These are phyloP conservation scores for Trachops cirrhosus DNA, from an alignment of 2,797 vertebrate species.

Conservation along the genomic window DNA sequence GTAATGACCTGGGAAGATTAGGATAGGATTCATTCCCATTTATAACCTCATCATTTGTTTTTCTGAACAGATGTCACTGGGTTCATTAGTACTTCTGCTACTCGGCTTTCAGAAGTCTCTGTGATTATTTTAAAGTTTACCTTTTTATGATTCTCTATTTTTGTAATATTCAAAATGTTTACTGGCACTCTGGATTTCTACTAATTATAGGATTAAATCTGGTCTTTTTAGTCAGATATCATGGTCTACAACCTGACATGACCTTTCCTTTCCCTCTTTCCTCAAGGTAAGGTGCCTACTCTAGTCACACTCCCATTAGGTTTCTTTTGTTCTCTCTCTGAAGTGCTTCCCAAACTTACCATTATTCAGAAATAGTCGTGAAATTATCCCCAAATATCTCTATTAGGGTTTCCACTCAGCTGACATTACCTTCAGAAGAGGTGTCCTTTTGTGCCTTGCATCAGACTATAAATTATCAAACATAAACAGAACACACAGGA, in stretches of 20 bases:
- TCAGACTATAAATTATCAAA: background rate
- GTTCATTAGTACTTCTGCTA: background rate
- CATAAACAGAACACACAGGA: background rate
- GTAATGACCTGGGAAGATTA: background rate
- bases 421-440: background rate
- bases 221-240: background rate
- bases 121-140: background rate
- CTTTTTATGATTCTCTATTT: constrained; percentile 3
- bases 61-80: background rate
- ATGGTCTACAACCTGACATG: background rate
- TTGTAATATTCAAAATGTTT: background rate
- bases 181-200: background rate
- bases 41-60: background rate
- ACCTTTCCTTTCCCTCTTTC: background rate
- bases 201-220: background rate
- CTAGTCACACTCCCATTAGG: background rate
- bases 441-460: background rate
- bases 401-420: background rate
- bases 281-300: background rate
- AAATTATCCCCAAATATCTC: background rate
- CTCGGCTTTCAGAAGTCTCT: background rate
- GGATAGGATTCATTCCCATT: background rate
- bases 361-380: background rate
- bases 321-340: background rate
- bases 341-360: background rate